These are phyloP conservation scores for Vidua macroura DNA, from an alignment of 2,113 vertebrate species.

Conservation along the genomic window DNA sequence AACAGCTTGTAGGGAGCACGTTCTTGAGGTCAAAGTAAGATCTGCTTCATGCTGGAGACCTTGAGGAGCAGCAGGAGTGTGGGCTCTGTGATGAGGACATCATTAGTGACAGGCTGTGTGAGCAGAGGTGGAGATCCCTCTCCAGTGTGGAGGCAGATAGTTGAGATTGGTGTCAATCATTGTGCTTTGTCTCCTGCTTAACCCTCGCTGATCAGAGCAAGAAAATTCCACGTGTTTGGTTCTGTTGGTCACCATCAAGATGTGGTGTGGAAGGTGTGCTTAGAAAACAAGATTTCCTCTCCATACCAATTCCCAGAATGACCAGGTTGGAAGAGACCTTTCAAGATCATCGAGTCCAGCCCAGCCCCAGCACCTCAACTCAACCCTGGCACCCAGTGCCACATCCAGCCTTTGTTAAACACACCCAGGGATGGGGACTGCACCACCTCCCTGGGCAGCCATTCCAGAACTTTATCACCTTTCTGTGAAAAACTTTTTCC, in stretches of 20 bases:
- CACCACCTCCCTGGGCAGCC: not conserved
- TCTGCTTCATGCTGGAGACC: not conserved
- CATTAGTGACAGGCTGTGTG: not conserved
- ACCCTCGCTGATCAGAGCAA: not conserved
- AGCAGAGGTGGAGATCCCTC: not conserved
- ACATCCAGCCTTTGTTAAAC: not conserved
- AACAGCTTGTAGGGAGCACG: fast-evolving
- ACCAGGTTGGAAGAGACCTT: not conserved
- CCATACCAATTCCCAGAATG: not conserved
- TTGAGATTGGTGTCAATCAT: not conserved
- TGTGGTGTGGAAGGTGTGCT: not conserved
- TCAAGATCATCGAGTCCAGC: not conserved
- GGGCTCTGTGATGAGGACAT: not conserved
- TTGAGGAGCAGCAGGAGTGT: not conserved
- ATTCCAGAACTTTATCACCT: not conserved
- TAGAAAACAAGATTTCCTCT: not conserved
- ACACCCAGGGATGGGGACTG: not conserved
- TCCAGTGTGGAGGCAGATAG: not conserved
- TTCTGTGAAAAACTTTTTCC: not conserved
- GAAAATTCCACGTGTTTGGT: not conserved
- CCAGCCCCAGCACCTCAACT: not conserved
- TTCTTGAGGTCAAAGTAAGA: not conserved
- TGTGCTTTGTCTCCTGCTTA: not conserved
- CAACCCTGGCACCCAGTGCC: not conserved
- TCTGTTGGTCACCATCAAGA: not conserved